Evolutionary conservation across 2,113 vertebrate species (phyloP).

Genomic region (Vireo altiloquus): DNA sequence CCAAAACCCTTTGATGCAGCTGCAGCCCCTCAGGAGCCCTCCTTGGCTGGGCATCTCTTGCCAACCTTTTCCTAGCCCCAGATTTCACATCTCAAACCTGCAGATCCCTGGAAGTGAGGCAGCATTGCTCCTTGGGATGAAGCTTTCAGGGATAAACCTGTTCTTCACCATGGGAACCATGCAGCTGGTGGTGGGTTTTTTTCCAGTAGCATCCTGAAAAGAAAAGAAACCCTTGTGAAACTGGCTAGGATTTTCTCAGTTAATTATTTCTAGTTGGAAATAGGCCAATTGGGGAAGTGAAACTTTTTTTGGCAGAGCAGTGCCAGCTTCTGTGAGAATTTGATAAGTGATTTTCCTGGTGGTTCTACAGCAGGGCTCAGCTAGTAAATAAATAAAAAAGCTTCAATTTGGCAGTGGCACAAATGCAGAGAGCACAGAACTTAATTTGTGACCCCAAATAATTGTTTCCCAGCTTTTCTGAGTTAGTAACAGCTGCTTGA

Average conservation of each 20-base stretch:
- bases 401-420: not conserved
- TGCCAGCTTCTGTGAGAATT: not conserved
- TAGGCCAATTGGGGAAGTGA: not conserved
- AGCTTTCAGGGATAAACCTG: not conserved
- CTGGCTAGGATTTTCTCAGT: not conserved
- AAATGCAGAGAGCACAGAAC: not conserved
- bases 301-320: not conserved
- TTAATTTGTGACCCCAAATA: not conserved
- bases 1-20: not conserved
- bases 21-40: not conserved
- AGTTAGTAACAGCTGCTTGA: not conserved
- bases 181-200: not conserved
- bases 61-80: not conserved
- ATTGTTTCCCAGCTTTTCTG: not conserved
- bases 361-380: not conserved
- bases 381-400: not conserved
- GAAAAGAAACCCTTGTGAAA: not conserved
- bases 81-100: not conserved
- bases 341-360: not conserved
- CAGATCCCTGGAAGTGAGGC: not conserved
- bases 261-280: slow-evolving; percentile 9
- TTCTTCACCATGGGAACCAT: not conserved
- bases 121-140: not conserved
- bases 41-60: not conserved
- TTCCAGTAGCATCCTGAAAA: not conserved